phyloP scores from a whole-genome alignment of 1,140 invertebrate genomes.

The Chlorops oryzae region DNA sequence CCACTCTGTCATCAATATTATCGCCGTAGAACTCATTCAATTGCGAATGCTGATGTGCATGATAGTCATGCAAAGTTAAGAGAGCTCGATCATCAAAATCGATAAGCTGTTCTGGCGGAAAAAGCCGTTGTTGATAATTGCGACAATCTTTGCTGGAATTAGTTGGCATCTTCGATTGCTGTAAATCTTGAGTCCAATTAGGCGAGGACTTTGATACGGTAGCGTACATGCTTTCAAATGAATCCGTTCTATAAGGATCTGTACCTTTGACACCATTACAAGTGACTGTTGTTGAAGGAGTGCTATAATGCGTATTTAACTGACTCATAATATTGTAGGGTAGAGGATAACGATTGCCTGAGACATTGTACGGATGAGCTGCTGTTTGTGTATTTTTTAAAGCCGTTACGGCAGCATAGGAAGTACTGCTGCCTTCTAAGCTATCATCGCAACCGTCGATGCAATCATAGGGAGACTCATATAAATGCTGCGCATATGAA shows the following conservation, averaged over 20 bases:
- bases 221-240: conserved; percentile 26
- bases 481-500: conserved; percentile 27
- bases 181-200: conserved; percentile 26
- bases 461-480: conserved; percentile 40
- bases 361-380: conserved; percentile 36
- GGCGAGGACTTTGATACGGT: conserved; percentile 28
- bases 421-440: conserved; percentile 34
- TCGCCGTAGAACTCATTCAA: conserved; percentile 10
- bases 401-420: conserved; percentile 35
- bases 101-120: conserved; percentile 55
- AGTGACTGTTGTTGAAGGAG: conserved; percentile 18
- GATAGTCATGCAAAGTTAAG: conserved; percentile 35
- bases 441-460: conserved; percentile 38
- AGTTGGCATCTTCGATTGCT: conserved; percentile 12
- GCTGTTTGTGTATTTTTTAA: conserved; percentile 5
- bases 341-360: conserved; percentile 43
- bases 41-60: conserved; percentile 10
- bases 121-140: conserved; percentile 36
- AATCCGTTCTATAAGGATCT: conserved; percentile 14
- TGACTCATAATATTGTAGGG: conserved; percentile 45
- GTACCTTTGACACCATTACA: conserved; percentile 13
- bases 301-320: conserved; percentile 32
- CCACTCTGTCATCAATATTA: neutral
- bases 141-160: conserved; percentile 10
- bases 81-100: conserved; percentile 58